phyloP scores from a whole-genome alignment of 2,113 vertebrate genomes.

The Hemiscyllium ocellatum region DNA sequence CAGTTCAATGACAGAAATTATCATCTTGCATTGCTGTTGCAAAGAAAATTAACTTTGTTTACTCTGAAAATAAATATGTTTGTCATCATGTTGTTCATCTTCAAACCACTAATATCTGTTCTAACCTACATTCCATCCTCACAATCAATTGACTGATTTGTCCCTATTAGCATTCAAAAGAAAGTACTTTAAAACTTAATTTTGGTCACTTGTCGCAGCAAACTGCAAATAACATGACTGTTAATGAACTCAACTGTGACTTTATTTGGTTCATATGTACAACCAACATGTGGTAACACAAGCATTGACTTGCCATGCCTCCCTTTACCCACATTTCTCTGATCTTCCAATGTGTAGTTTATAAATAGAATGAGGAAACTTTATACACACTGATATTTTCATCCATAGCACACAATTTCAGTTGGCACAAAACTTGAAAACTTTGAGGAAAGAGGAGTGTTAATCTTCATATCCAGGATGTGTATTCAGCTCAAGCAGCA shows the following conservation, averaged over 20 bases:
- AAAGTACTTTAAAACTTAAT: constrained; percentile 47
- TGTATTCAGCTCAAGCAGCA: not conserved
- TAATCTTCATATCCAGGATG: not conserved
- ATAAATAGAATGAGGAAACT: not conserved
- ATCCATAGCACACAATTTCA: too few species aligned
- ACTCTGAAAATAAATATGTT: not conserved
- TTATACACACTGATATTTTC: not conserved
- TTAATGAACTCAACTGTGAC: not conserved
- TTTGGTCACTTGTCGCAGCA: constrained; percentile 48
- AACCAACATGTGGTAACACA: not conserved
- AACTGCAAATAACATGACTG: constrained; percentile 49
- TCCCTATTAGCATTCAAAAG: constrained; percentile 45
- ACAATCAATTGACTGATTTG: constrained; percentile 48
- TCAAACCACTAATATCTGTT: constrained; percentile 23
- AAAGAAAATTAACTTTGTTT: not conserved
- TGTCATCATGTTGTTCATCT: not conserved
- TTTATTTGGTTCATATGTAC: not conserved
- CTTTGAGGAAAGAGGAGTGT: too few species aligned
- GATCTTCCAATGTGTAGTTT: not conserved
- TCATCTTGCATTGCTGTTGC: constrained; percentile 53
- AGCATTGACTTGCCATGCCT: too few species aligned
- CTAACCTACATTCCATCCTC: constrained; percentile 50
- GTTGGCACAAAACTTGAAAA: too few species aligned
- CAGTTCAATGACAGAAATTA: constrained; percentile 42
- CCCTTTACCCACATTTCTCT: not conserved